Base-by-base conservation (phyloP, 37 sponge, comb jelly and placozoan species). In the Diacarnus erythraeanus region DNA sequence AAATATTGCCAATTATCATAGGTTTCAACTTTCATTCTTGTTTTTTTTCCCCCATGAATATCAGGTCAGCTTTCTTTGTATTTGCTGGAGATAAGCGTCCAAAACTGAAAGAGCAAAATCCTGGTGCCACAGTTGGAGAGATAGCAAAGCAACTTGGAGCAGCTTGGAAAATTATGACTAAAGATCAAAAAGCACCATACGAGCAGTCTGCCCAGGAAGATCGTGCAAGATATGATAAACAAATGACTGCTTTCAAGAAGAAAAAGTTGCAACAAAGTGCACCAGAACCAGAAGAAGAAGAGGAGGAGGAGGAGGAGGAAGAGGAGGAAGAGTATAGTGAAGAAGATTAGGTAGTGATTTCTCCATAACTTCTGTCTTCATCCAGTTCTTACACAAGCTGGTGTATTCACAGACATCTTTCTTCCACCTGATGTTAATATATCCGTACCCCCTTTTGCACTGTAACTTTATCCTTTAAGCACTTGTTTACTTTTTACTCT, bases 81-180 rank as follows among this genome's bases (percentile, higher is more conserved):
- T 96, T 96, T 59, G 86, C 90, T 33, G 18, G 42, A 8, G 75
- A 71, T 0, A 77, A 77, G 54, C 83, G 96, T 2, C 94, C 96
- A 1, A 72, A 61, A 15, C 31, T 89, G n/a, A 86, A 85, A 36
- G 71, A 85, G 64, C 34, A 91, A 36, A 81, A 92, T 60, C 84
- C 84, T 0, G 20, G 30, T 0, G 72, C 77, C 3, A 64, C 81
- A 0, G 68, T 96, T 59, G 93, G 88, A 0, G 94, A 96, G 6
- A 71, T 93, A 18, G 82, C 93, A 38, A 96, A 96, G 75, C 31
- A 72, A 38, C 85, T 96, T 40, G 96, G 96, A 66, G 85, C 80
- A 15, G 75, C 63, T 4, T 96, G 96, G 96, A 84, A 80, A 63
- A 51, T 36, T 18, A 69, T 93, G 80, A 58, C 80, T 18, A 58